Evolutionary conservation across 2,113 vertebrate species (phyloP), one percentile per base, ranked within the genome.

Genomic region (Brachypteracias leptosomus): DNA sequence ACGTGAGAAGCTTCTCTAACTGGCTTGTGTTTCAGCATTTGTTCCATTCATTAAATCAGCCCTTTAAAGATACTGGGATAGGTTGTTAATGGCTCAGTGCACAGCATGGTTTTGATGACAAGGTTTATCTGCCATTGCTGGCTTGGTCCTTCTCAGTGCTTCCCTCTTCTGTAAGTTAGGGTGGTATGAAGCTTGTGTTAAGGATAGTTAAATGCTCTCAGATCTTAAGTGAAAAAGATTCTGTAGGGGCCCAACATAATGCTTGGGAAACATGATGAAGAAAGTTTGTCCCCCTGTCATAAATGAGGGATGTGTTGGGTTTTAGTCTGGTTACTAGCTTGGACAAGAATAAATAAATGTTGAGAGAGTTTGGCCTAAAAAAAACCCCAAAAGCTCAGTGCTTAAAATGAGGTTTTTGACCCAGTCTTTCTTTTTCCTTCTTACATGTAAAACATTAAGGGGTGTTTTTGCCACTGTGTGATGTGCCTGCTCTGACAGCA

Each of bases 31-130:
- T 91, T 71, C 71, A 58, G 81, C 46, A 70, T 80, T 93, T 24
- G 15, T 91, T 79, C 85, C 62, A 19, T 58, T 95, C 62, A 42
- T 93, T 91, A 80, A 66, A 59, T 47, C 28, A 80, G 88, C 62
- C 62, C 59, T 55, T 47, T 55, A 58, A 52, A 66, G 76, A 20
- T 10, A 13, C 42, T 14, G 9, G 31, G 44, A 6, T 40, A 20
- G 70, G 44, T 11, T 42, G 63, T 3, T 47, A 74, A 31, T 78
- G 89, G 68, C 49, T 86, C 76, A 17, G 0, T 33, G 59, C 79
- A 42, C 72, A 66, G 79, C 40, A 2, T 21, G 51, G 15, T 28
- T 92, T n/a, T 55, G 28, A 13, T 42, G 42, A n/a, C 76, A 7
- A 68, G 59, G 26, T 77, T 93, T 49, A 25, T 66, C 79, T 96